Conservation (phyloP, 2,797 vertebrate genomes). For the Paedocypris micromegethes region DNA sequence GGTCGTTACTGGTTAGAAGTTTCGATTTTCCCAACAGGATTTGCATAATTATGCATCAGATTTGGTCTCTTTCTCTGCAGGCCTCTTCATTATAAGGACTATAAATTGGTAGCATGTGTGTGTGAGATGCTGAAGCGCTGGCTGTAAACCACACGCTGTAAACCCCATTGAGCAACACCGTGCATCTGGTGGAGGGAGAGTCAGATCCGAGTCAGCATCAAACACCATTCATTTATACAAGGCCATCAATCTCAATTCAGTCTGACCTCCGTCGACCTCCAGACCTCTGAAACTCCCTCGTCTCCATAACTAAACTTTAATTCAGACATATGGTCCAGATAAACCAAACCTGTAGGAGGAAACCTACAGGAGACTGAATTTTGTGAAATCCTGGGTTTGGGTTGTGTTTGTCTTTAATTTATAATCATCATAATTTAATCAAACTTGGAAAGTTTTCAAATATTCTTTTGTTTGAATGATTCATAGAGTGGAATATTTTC, state of each 20-base stretch:
- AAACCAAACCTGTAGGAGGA: not conserved
- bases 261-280: slow-evolving; percentile 16
- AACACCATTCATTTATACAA: slow-evolving; percentile 8
- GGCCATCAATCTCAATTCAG: slow-evolving; percentile 10
- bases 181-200: slow-evolving; percentile 10
- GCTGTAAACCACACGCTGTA: not conserved
- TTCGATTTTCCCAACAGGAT: not conserved
- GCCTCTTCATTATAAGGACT: slow-evolving; percentile 9
- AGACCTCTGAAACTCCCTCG: not conserved
- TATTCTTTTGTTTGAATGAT: too few species aligned
- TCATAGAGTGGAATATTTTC: too few species aligned
- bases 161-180: slow-evolving; percentile 1
- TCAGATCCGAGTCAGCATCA: slow-evolving; percentile 21
- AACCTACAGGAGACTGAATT: not conserved
- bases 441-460: too few species aligned
- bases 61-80: slow-evolving; percentile 12
- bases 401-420: too few species aligned
- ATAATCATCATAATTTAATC: too few species aligned
- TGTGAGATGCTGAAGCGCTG: slow-evolving; percentile 1
- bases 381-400: too few species aligned
- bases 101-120: slow-evolving; percentile 30
- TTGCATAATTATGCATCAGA: slow-evolving; percentile 8
- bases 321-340: slow-evolving; percentile 23
- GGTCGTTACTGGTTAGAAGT: not conserved
- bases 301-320: slow-evolving; percentile 7